Percentiles rank a stretch among this genome's conserved stretches.
Conservation (phyloP, 2,888 invertebrate genomes). For the Bursaphelenchus okinawaensis region DNA sequence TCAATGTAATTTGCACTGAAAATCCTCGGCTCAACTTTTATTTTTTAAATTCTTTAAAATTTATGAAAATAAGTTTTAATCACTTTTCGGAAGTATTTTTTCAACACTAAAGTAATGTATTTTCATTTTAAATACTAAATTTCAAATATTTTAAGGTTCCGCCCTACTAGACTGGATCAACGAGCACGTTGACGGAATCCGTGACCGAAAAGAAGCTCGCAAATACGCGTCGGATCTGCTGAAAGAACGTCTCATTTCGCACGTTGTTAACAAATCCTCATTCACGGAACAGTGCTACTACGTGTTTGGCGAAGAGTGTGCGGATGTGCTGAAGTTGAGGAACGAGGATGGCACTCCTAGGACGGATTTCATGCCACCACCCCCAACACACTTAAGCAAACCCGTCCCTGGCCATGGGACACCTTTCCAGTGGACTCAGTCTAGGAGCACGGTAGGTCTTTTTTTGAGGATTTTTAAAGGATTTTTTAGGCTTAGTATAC, state of each 20-base stretch:
- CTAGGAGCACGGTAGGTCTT: not conserved
- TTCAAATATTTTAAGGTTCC: conserved; percentile 33
- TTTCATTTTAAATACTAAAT: not conserved
- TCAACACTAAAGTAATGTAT: too few species aligned
- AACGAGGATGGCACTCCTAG: conserved; percentile 2
- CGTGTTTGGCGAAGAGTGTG: conserved; percentile 36
- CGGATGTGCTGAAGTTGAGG: conserved; percentile 12
- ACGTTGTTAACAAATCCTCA: conserved; percentile 49
- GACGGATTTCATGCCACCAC: conserved; percentile 3
- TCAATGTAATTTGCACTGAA: too few species aligned
- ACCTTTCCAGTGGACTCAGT: not conserved
- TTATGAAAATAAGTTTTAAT: too few species aligned
- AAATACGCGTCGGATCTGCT: conserved; percentile 44
- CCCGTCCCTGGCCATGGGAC: not conserved
- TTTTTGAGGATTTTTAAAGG: too few species aligned
- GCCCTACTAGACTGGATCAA: conserved; percentile 51
- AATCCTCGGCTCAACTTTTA: too few species aligned
- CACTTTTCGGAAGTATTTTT: too few species aligned
- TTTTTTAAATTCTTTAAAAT: too few species aligned
- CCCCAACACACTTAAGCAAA: conserved; percentile 1
- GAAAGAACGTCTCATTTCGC: conserved; percentile 43
- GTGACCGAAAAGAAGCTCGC: conserved; percentile 38
- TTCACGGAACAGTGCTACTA: conserved; percentile 54
- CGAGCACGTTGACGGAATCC: conserved; percentile 44
- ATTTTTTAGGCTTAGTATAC: too few species aligned